A percentile compares a stretch with the other conserved stretches of the same genome.
Evolutionary conservation across 2,888 invertebrate genomes (phyloP).

Genomic region (Eupithecia subfuscata): DNA sequence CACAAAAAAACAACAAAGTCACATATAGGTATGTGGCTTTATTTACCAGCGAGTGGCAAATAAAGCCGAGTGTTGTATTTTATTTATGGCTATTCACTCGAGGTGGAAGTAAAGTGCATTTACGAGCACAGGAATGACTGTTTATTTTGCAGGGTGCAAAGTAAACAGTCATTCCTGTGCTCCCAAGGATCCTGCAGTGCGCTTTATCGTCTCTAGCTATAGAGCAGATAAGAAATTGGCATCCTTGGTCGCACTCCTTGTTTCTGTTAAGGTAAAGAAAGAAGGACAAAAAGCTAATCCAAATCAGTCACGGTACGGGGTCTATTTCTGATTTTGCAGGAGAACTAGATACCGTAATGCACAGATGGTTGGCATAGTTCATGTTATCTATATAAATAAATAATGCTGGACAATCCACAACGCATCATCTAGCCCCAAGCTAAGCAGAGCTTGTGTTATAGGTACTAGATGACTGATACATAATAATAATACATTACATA

Average conservation of each 20-base stretch:
- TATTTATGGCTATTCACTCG: not conserved
- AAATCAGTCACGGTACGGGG: not conserved
- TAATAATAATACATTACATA: too few relatives aligned
- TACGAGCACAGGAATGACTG: not conserved
- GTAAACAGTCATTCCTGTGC: too few relatives aligned
- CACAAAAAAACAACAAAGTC: not conserved
- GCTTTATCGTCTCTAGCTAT: not conserved
- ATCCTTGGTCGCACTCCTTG: not conserved
- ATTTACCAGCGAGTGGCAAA: not conserved
- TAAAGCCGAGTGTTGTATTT: not conserved
- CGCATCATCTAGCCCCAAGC: too few relatives aligned
- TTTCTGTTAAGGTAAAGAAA: not conserved
- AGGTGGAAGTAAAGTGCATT: not conserved
- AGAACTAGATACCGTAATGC: too few relatives aligned
- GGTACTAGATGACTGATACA: too few relatives aligned
- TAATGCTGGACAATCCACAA: too few relatives aligned
- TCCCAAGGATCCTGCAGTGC: not conserved
- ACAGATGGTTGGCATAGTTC: too few relatives aligned
- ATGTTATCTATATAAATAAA: too few relatives aligned
- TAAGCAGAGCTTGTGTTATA: too few relatives aligned
- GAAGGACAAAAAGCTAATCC: not conserved
- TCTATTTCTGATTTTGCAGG: too few relatives aligned
- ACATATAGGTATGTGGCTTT: too few relatives aligned
- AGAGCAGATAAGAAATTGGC: not conserved
- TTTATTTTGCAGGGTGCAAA: slow-evolving; percentile 6